Base-by-base conservation (phyloP, 2,797 vertebrate species). In the Allobates femoralis region DNA sequence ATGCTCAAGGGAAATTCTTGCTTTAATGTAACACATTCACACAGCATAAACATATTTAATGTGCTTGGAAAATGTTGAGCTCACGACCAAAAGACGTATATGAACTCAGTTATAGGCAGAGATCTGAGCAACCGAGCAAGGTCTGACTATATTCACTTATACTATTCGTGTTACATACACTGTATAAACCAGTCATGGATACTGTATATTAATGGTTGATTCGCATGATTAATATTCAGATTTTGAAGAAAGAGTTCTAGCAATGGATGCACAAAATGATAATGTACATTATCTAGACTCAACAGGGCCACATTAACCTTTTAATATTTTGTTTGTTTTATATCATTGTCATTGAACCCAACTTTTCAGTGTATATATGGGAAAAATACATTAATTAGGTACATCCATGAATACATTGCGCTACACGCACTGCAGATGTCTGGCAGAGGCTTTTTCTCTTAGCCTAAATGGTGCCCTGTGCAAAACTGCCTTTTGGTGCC, bases 1-100 rank as follows among this genome's bases (percentile, higher is more conserved):
- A 78, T 67, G 50, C 81, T 83, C 81, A 50, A 79, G 86, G 81
- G 86, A 84, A 79, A 84, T 87, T 78, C 80, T 83, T 79, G 64
- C 86, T 87, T 87, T 79, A 87, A 83, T 87, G 62, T 79, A 83
- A 69, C 86, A 37, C 74, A 83, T 86, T 87, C 77, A 74, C 86
- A 84, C 73, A 83, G 83, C 51, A 84, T 88, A 83, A 84, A 86
- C 81, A 83, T 87, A 76, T 71, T 74, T 83, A 83, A 84, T 79
- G 74, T 78, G 75, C 75, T 64, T 79, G 86, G 81, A 83, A 71
- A 82, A 82, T 73, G 66, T 87, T 79, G 62, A 60, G 64, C 66
- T 73, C 55, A 75, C 85, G 55, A 64, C 37, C 67, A 37, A 19
- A 55, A 84, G 53, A 71, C 66, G 37, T 26, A 60, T 16, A 62